A percentile compares a stretch with the other conserved stretches of the same genome.
phyloP scores from a whole-genome alignment of 2,888 invertebrate species.

The Cephus rjabovi region DNA sequence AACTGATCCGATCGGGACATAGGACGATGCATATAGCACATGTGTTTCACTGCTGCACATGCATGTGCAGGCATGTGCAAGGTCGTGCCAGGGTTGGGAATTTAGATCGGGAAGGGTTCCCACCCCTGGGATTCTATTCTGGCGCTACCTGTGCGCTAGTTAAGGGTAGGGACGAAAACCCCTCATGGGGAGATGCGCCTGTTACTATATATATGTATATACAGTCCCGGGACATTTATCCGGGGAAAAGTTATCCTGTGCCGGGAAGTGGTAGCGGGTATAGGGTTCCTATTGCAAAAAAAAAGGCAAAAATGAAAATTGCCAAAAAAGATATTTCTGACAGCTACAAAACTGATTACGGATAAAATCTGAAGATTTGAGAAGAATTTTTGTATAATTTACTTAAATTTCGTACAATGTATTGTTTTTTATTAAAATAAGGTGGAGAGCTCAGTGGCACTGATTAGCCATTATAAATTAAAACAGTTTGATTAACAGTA shows the following conservation, averaged over 20 bases:
- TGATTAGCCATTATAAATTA: slow-evolving; percentile 35
- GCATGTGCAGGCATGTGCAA: slow-evolving; percentile 36
- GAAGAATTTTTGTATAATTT: not conserved
- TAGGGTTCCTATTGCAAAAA: not conserved
- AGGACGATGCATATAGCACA: slow-evolving; percentile 33
- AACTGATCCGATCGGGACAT: slow-evolving; percentile 6
- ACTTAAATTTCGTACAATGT: no score
- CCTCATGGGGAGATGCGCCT: not conserved
- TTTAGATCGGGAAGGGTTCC: slow-evolving; percentile 55
- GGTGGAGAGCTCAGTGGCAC: not conserved
- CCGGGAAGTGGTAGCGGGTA: not conserved
- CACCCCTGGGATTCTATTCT: slow-evolving; percentile 51
- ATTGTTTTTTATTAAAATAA: not conserved
- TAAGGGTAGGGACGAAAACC: not conserved
- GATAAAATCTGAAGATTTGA: not conserved
- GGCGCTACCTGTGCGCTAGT: slow-evolving; percentile 37
- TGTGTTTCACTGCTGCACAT: slow-evolving; percentile 12
- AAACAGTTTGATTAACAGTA: slow-evolving; percentile 45
- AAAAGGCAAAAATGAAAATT: not conserved
- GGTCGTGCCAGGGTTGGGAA: slow-evolving; percentile 51
- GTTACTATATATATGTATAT: not conserved
- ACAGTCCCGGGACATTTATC: not conserved
- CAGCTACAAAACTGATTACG: not conserved
- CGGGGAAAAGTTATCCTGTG: not conserved
- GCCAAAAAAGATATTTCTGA: no score